These are phyloP conservation scores for Siphonodentalium dalli DNA, from an alignment of 2,888 invertebrate genomes.

Conservation along the genomic window DNA sequence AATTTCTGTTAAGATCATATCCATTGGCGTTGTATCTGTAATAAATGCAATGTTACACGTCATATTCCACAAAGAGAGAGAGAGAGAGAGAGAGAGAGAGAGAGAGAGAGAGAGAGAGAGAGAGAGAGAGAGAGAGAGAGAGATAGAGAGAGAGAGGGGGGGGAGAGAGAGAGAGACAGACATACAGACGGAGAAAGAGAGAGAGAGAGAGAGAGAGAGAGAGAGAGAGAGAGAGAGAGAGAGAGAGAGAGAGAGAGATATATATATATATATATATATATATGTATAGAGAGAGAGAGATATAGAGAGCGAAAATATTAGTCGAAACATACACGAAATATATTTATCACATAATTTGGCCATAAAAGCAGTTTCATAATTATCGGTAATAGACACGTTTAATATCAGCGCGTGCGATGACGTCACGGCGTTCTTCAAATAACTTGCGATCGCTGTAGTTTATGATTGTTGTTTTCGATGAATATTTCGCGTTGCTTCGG, in stretches of 20 bases:
- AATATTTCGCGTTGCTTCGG: too few relatives aligned
- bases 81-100: slow-evolving; percentile 7
- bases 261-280: too few relatives aligned
- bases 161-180: slow-evolving; percentile 7
- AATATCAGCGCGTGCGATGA: too few relatives aligned
- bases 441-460: too few relatives aligned
- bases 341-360: too few relatives aligned
- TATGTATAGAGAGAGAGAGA: slow-evolving; percentile 11
- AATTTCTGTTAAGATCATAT: slow-evolving; percentile 93
- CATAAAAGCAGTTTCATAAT: too few relatives aligned
- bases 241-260: background rate
- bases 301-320: slow-evolving; percentile 5
- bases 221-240: slow-evolving; percentile 5
- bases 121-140: background rate
- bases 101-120: slow-evolving; percentile 11
- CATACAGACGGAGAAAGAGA: background rate
- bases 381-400: too few relatives aligned
- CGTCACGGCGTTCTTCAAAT: too few relatives aligned
- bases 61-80: background rate
- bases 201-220: slow-evolving; percentile 10
- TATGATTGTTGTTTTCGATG: too few relatives aligned
- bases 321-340: too few relatives aligned
- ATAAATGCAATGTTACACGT: background rate
- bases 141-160: too few relatives aligned
- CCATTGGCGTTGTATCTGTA: slow-evolving; percentile 67